Evolutionary conservation across 2,797 vertebrate genomes (phyloP).

Genomic region (Cryptoprocta ferox): DNA sequence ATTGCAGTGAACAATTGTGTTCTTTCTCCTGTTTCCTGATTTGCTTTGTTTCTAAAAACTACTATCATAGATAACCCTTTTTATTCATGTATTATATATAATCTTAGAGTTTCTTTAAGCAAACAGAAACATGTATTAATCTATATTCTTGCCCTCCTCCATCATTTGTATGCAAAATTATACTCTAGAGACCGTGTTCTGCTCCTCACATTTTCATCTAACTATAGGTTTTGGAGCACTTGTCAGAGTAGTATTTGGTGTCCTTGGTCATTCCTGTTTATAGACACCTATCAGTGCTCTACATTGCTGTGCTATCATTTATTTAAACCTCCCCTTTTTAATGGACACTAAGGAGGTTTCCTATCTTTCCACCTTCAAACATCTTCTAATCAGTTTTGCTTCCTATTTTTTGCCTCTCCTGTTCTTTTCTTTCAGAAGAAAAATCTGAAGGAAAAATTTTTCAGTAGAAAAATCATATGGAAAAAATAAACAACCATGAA

Average conservation of each 20-base stretch:
- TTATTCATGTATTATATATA: neutral
- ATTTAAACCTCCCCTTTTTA: neutral
- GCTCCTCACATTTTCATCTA: neutral
- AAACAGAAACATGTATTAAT: neutral
- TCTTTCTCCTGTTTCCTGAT: neutral
- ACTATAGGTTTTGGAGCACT: neutral
- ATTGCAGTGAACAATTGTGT: neutral
- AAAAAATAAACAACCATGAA: neutral
- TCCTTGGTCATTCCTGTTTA: neutral
- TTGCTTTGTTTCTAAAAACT: neutral
- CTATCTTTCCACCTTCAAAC: neutral
- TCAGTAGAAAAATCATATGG: neutral
- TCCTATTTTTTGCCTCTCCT: neutral
- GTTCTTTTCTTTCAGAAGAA: neutral
- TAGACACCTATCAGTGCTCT: neutral
- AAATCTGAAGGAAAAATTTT: neutral
- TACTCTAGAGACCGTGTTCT: neutral
- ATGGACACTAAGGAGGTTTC: neutral
- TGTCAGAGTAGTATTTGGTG: neutral
- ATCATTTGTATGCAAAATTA: neutral
- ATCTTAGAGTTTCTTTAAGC: neutral
- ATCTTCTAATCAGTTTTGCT: neutral
- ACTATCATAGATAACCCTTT: neutral
- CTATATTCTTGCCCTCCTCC: neutral
- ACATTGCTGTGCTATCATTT: neutral